Evolutionary conservation across 2,888 invertebrate species (phyloP).

Genomic region (Entomobrya proxima): DNA sequence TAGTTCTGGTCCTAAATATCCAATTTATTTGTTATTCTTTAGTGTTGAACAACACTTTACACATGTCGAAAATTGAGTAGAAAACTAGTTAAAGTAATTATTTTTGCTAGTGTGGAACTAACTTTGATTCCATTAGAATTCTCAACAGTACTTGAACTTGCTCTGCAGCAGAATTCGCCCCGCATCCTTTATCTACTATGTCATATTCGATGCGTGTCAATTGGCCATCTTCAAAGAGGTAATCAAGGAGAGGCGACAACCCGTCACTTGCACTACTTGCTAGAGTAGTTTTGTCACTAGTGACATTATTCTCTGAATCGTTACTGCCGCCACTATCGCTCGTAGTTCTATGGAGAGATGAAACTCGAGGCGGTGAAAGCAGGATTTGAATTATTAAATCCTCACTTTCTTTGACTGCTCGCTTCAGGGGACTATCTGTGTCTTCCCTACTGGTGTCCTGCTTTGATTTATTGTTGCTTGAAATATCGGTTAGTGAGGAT

Average conservation of each 20-base stretch:
- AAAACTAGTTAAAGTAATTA: not conserved
- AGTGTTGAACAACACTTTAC: no score
- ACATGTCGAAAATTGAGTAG: no score
- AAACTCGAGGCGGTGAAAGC: conserved; percentile 39
- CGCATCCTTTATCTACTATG: conserved; percentile 58
- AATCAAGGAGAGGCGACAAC: conserved; percentile 56
- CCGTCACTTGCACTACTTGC: not conserved
- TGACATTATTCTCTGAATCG: no score
- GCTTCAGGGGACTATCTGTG: conserved; percentile 43
- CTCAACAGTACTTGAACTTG: conserved; percentile 55
- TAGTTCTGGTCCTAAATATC: no score
- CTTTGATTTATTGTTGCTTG: conserved; percentile 42
- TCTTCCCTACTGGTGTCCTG: not conserved
- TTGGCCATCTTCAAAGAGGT: conserved; percentile 71
- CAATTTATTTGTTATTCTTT: no score
- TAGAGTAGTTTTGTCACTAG: not conserved
- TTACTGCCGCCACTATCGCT: not conserved
- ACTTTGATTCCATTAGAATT: conserved; percentile 66
- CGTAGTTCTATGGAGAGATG: not conserved
- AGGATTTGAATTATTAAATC: conserved; percentile 59
- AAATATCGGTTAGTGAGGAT: conserved; percentile 5
- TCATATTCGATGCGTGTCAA: conserved; percentile 67
- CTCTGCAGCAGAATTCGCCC: conserved; percentile 1
- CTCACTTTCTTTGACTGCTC: conserved; percentile 59
- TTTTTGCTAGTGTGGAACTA: conserved; percentile 31